These are phyloP conservation scores for Sorex maritimensis DNA, from an alignment of 2,797 vertebrate genomes.

Conservation along the genomic window DNA sequence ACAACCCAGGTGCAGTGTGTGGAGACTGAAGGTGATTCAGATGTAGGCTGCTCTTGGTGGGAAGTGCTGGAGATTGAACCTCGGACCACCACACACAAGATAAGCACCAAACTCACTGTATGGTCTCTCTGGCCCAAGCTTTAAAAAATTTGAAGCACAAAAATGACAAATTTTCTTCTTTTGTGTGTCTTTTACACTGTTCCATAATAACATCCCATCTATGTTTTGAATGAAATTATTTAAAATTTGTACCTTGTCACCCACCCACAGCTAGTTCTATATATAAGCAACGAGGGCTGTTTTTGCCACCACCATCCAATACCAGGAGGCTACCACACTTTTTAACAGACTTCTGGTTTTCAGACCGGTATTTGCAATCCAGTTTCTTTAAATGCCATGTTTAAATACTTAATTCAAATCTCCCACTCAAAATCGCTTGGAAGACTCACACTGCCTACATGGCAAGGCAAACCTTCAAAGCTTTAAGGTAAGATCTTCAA, in stretches of 20 bases:
- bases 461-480: constrained; percentile 17
- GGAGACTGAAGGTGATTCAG: no score
- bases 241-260: constrained; percentile 28
- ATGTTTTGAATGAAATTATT: constrained; percentile 40
- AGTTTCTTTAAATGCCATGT: constrained; percentile 59
- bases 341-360: constrained; percentile 21
- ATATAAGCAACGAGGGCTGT: constrained; percentile 28
- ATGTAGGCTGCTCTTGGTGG: no score
- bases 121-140: background rate
- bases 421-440: constrained; percentile 38
- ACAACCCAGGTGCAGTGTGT: no score
- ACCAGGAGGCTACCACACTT: background rate
- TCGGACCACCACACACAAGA: no score
- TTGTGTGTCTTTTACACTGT: constrained; percentile 1
- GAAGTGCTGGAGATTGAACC: no score
- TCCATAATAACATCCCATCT: background rate
- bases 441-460: constrained; percentile 11
- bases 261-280: constrained; percentile 27
- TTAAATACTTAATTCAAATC: constrained; percentile 66
- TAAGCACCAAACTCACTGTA: no score
- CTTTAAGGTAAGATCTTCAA: background rate
- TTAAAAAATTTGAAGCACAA: background rate
- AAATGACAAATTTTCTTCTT: background rate
- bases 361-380: background rate
- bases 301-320: background rate